Evolutionary conservation across 2,888 invertebrate species (phyloP).

Genomic region (Merodon equestris): DNA sequence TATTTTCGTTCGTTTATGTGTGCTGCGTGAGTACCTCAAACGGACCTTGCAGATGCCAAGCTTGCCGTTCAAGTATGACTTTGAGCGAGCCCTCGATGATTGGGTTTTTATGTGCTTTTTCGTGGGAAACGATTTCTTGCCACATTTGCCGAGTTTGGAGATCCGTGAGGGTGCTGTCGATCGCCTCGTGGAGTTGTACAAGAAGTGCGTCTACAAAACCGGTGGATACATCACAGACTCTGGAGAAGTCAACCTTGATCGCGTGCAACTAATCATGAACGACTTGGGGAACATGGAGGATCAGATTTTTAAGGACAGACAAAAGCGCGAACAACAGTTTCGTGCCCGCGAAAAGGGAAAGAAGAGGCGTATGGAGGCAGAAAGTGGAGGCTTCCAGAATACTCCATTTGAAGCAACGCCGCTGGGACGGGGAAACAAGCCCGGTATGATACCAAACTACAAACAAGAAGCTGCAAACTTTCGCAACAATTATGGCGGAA

Average conservation of each 20-base stretch:
- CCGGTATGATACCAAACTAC: constrained; percentile 83
- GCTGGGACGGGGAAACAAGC: constrained; percentile 81
- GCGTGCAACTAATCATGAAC: constrained; percentile 96
- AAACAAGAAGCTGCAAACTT: constrained; percentile 85
- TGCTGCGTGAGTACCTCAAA: constrained; percentile 95
- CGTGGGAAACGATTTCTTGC: constrained; percentile 99
- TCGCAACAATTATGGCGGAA: constrained; percentile 74
- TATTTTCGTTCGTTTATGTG: constrained; percentile 95
- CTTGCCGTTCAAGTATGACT: constrained; percentile 95
- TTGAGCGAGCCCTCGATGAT: constrained; percentile 97
- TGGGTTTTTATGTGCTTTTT: constrained; percentile 99
- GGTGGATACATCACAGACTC: constrained; percentile 96
- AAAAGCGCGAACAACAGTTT: constrained; percentile 91
- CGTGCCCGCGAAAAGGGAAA: constrained; percentile 88
- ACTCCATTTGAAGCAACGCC: constrained; percentile 86
- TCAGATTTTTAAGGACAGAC: constrained; percentile 96
- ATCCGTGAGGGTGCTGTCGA: constrained; percentile 98
- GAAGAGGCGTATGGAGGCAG: constrained; percentile 82
- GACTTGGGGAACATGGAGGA: constrained; percentile 97
- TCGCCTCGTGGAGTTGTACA: constrained; percentile 93
- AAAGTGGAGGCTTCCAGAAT: constrained; percentile 85
- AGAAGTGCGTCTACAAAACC: constrained; percentile 96
- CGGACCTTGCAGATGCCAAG: constrained; percentile 93
- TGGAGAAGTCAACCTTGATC: constrained; percentile 93
- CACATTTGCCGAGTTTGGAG: constrained; percentile 98